Evolutionary conservation across 2,888 invertebrate species (phyloP).

Genomic region (Drosophila koepferae): DNA sequence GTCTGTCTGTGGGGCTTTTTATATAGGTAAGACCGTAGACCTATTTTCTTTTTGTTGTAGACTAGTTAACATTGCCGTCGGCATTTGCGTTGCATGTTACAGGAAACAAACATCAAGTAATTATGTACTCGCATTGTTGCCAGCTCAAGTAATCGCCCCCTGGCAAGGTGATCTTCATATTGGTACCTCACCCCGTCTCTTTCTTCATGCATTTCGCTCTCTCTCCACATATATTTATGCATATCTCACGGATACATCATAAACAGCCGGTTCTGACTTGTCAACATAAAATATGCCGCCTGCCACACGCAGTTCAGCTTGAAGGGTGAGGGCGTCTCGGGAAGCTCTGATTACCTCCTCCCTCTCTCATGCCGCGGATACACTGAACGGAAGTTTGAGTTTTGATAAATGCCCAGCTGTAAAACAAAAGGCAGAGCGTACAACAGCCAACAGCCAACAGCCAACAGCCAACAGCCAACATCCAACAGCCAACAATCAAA

Average conservation of each 20-base stretch:
- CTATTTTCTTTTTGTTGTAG: slow-evolving; percentile 56
- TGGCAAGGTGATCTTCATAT: slow-evolving; percentile 56
- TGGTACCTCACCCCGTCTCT: slow-evolving; percentile 19
- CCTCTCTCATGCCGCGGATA: slow-evolving; percentile 18
- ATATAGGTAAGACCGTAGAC: slow-evolving; percentile 47
- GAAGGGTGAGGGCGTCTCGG: neutral
- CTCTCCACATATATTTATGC: no score
- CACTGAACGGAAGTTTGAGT: slow-evolving; percentile 75
- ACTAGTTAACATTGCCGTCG: slow-evolving; percentile 43
- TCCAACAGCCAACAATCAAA: slow-evolving; percentile 14
- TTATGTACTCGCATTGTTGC: slow-evolving; percentile 59
- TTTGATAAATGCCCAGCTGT: slow-evolving; percentile 52
- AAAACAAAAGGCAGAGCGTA: slow-evolving; percentile 40
- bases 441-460: slow-evolving; percentile 4
- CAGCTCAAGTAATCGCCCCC: slow-evolving; percentile 39
- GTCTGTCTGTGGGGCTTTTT: slow-evolving; percentile 28
- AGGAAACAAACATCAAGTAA: slow-evolving; percentile 76
- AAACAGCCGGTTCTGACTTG: slow-evolving; percentile 54
- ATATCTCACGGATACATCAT: slow-evolving; percentile 33
- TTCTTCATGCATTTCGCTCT: no score
- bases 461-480: slow-evolving; percentile 10
- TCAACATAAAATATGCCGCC: slow-evolving; percentile 65
- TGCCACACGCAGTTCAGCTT: slow-evolving; percentile 3
- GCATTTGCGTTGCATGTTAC: slow-evolving; percentile 68
- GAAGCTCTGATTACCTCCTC: slow-evolving; percentile 9